phyloP scores from a whole-genome alignment of 2,113 vertebrate genomes.

The Haemorhous mexicanus region DNA sequence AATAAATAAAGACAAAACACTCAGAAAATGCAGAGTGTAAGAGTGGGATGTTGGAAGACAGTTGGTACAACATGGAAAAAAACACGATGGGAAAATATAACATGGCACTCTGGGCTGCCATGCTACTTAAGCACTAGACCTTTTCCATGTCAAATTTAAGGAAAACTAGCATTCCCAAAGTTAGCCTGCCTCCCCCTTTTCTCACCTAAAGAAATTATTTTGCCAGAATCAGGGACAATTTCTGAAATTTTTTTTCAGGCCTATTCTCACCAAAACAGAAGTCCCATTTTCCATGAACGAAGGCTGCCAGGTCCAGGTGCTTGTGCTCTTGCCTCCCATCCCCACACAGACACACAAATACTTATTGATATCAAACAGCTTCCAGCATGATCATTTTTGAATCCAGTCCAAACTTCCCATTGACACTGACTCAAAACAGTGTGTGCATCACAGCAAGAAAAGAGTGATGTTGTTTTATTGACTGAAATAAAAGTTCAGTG shows the following conservation, averaged over 20 bases:
- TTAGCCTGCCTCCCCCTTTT: not conserved
- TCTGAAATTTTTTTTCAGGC: not conserved
- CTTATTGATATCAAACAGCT: not conserved
- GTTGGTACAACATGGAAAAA: not conserved
- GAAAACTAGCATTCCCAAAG: not conserved
- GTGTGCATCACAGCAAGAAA: accelerated
- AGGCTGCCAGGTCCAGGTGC: not conserved
- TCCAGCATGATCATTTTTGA: not conserved
- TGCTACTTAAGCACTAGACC: not conserved
- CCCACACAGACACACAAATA: not conserved
- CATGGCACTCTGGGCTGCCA: accelerated
- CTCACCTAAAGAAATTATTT: not conserved
- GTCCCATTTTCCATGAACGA: accelerated
- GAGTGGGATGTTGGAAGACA: not conserved
- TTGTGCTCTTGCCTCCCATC: not conserved
- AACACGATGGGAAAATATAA: not conserved
- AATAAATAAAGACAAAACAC: not conserved
- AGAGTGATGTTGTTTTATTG: not conserved
- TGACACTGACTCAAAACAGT: accelerated
- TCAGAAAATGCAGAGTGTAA: not conserved
- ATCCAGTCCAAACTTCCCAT: not conserved
- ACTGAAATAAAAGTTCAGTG: not conserved
- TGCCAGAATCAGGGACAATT: not conserved
- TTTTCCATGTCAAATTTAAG: not conserved
- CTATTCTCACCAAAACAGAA: not conserved